Evolutionary conservation across 2,888 invertebrate genomes (phyloP), one percentile per base, ranked within the genome.

Genomic region (Pristionchus arcanus): DNA sequence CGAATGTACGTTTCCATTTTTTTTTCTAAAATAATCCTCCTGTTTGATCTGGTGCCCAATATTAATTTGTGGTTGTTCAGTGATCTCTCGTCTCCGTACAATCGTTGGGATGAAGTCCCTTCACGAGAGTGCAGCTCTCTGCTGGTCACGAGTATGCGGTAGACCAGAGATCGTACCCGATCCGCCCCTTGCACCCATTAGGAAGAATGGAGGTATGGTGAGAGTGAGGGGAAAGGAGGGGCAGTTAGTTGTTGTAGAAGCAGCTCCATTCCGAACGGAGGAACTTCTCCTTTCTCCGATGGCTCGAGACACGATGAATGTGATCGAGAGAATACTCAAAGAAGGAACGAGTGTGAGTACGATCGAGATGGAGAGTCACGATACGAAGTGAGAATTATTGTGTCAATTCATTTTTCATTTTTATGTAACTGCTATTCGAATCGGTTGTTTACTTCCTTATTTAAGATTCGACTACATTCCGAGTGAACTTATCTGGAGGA

Each of bases 41-140:
- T 74, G 16, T 3, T 4, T 13, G 0, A 74, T 19, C 37, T 34
- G 13, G 28, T 3, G 16, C 1, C 1, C 5, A 49, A 5, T 87
- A 66, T 42, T 63, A 2, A 4, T 49, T 16, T 49, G 9, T 49
- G 5, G 42, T 3, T 49, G 3, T 89, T 3, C 53, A 90, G 90
- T 89, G 49, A 88, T 90, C 31, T 34, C 63, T 34, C 86, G 77
- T n/a, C 63, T 90, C 37, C 89, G 90, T 21, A 83, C 90, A 2
- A 68, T 89, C 49, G 90, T 89, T 7, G 90, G 91, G 25, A 89
- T 91, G 85, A 91, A 91, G 87, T 85, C 63, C 2, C 53, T 91
- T 0, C 90, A 90, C 86, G 91, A 91, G 77, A n/a, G 59, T 25
- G 91, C 88, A 21, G 37, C 89, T 34, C 84, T 77, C 83, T 90